Percentiles rank a stretch among this genome's conserved stretches.
phyloP scores from a whole-genome alignment of 2,797 vertebrate species.

The Parambassis ranga region DNA sequence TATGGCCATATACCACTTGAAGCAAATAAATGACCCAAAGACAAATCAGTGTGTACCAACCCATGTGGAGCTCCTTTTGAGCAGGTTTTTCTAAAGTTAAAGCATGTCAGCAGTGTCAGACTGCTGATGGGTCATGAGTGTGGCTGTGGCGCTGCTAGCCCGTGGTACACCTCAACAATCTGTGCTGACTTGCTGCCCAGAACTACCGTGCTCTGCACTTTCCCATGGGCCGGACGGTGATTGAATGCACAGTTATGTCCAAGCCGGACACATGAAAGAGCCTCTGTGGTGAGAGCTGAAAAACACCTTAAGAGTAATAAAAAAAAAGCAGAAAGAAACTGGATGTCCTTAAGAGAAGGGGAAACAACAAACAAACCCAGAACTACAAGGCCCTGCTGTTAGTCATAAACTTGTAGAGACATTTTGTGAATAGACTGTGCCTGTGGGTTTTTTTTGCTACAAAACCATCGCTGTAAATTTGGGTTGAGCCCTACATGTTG shows the following conservation, averaged over 20 bases:
- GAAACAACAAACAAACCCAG: slow-evolving; percentile 60
- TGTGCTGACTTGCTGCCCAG: slow-evolving; percentile 62
- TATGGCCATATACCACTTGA: background rate
- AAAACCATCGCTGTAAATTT: slow-evolving; percentile 67
- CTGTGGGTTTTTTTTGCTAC: slow-evolving; percentile 46
- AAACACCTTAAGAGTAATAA: slow-evolving; percentile 57
- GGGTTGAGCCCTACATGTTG: slow-evolving; percentile 56
- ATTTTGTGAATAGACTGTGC: slow-evolving; percentile 34
- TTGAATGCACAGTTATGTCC: slow-evolving; percentile 69
- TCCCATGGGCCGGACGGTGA: slow-evolving; percentile 58
- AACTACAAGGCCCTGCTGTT: slow-evolving; percentile 64
- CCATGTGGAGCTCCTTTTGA: slow-evolving; percentile 3
- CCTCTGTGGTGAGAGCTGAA: slow-evolving; percentile 61
- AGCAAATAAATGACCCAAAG: background rate
- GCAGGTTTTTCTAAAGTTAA: slow-evolving; percentile 21
- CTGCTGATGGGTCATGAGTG: slow-evolving; percentile 44
- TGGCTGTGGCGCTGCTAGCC: slow-evolving; percentile 55
- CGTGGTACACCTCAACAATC: slow-evolving; percentile 76
- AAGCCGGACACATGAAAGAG: slow-evolving; percentile 65
- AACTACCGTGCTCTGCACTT: slow-evolving; percentile 48
- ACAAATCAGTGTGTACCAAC: background rate
- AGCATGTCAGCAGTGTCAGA: slow-evolving; percentile 44
- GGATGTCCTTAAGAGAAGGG: slow-evolving; percentile 45
- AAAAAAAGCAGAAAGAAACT: slow-evolving; percentile 47
- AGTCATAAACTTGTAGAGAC: slow-evolving; percentile 35